Percentiles rank a stretch among this genome's conserved stretches.
Evolutionary conservation across 2,797 vertebrate genomes (phyloP).

Genomic region (Sternarchorhynchus goeldii): DNA sequence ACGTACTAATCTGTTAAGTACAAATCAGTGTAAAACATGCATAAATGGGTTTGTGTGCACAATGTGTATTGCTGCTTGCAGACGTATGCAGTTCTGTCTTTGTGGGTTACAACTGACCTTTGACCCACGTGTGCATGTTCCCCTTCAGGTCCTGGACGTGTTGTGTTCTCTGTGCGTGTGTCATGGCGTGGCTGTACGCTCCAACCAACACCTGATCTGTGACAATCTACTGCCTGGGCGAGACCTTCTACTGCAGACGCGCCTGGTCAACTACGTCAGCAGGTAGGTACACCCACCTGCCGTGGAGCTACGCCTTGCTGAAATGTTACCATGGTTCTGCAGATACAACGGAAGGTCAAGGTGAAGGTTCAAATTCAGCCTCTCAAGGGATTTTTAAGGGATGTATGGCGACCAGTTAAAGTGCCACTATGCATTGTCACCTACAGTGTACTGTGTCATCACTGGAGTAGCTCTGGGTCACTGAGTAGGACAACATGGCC

Average conservation of each 20-base stretch:
- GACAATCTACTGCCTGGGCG: conserved; percentile 95
- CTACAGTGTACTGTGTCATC: too few relatives aligned
- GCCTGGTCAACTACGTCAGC: conserved; percentile 92
- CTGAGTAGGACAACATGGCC: too few relatives aligned
- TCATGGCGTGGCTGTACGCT: conserved; percentile 92
- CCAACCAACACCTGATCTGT: conserved; percentile 95
- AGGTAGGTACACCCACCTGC: conserved; percentile 74
- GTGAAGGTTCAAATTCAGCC: too few relatives aligned
- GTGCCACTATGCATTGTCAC: too few relatives aligned
- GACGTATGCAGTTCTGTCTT: conserved; percentile 5
- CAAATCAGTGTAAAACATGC: too few relatives aligned
- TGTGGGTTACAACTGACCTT: conserved; percentile 1
- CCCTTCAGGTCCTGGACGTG: conserved; percentile 87
- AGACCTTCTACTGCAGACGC: conserved; percentile 90
- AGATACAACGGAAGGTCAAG: too few relatives aligned
- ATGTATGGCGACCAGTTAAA: too few relatives aligned
- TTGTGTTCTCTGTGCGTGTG: conserved; percentile 94
- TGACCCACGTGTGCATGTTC: background rate
- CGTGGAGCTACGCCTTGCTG: too few relatives aligned
- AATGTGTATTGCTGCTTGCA: conserved; percentile 5
- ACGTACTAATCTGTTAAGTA: background rate
- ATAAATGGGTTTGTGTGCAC: too few relatives aligned
- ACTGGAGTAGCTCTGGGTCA: too few relatives aligned
- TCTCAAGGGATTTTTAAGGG: too few relatives aligned
- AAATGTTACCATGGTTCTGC: too few relatives aligned